Evolutionary conservation across 2,797 vertebrate genomes (phyloP), one percentile per base, ranked within the genome.

Genomic region (Staurois parvus): DNA sequence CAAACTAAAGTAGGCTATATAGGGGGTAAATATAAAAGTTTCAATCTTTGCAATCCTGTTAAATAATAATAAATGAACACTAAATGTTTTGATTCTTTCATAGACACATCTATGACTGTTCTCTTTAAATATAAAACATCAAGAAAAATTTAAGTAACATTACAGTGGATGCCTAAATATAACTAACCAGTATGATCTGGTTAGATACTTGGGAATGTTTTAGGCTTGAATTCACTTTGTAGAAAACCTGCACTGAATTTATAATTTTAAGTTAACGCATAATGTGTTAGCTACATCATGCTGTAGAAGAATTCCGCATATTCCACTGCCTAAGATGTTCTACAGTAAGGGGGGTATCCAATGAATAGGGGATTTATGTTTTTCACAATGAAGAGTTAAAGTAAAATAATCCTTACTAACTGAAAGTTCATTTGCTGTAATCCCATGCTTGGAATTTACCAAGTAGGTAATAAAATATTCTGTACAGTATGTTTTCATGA

Each of bases 401-500:
- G 26, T 79, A 32, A 72, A 64, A 84, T 79, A 84, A 84, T 84
- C 75, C 66, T 37, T 40, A 4, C 66, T 70, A 76, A 28, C 45
- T 70, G 69, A 69, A 69, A 83, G 76, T 76, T 56, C 62, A 52
- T 64, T 76, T 6, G 17, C 45, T 82, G 42, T 84, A 84, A 84
- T 84, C 81, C 30, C 42, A 24, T 56, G 42, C 81, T 83, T 83
- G 81, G 73, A 74, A 68, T 69, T 76, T 76, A 24, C 73, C 74
- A 56, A 73, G 72, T 11, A 68, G 72, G 56, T 68, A 83, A 83
- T 83, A 76, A n/a, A 52, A 76, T 76, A 59, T 81, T 59, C 67
- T 72, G 45, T 81, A 59, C 79, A 59, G 48, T 81, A 48, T 15
- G 26, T 81, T 79, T 52, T 59, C 24, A 73, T 73, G 40, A 69